A percentile compares a stretch with the other conserved stretches of the same genome.
These are phyloP conservation scores for Columba livia DNA, from an alignment of 2,113 vertebrate species.

Conservation along the genomic window DNA sequence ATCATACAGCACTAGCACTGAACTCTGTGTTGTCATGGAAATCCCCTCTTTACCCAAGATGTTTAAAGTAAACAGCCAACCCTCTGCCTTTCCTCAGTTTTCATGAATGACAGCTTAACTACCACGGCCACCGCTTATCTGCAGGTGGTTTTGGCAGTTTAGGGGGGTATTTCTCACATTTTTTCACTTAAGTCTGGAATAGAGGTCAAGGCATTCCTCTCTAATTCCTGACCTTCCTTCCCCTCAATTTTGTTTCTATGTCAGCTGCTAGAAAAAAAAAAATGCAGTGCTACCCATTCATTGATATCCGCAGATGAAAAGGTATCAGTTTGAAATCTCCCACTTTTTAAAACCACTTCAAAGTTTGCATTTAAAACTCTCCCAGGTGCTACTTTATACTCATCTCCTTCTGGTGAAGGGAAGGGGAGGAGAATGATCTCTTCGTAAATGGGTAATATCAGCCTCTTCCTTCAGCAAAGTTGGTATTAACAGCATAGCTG, in stretches of 20 bases:
- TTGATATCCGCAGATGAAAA: background rate
- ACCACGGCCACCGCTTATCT: background rate
- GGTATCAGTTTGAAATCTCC: background rate
- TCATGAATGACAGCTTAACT: slow-evolving; percentile 61
- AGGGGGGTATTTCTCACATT: slow-evolving; percentile 1
- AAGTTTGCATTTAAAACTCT: background rate
- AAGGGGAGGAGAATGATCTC: background rate
- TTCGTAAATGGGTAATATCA: background rate
- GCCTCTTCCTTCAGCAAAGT: background rate
- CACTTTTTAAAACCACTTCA: background rate
- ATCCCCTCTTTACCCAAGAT: slow-evolving; percentile 8
- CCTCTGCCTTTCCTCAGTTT: slow-evolving; percentile 54
- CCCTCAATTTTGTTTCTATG: slow-evolving; percentile 4
- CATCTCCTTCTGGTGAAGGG: background rate
- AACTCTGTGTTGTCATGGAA: slow-evolving; percentile 50
- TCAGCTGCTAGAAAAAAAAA: background rate
- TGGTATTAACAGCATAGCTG: background rate
- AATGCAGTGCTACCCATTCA: background rate
- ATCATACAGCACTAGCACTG: background rate
- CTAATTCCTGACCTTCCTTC: background rate
- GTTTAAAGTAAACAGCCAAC: slow-evolving; percentile 52
- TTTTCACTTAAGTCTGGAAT: slow-evolving; percentile 28
- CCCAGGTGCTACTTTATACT: background rate
- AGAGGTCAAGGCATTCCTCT: slow-evolving; percentile 29
- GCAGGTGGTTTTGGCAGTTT: slow-evolving; percentile 19